Evolutionary conservation across 2,113 vertebrate genomes (phyloP).

Genomic region (Siphamia tubifer): DNA sequence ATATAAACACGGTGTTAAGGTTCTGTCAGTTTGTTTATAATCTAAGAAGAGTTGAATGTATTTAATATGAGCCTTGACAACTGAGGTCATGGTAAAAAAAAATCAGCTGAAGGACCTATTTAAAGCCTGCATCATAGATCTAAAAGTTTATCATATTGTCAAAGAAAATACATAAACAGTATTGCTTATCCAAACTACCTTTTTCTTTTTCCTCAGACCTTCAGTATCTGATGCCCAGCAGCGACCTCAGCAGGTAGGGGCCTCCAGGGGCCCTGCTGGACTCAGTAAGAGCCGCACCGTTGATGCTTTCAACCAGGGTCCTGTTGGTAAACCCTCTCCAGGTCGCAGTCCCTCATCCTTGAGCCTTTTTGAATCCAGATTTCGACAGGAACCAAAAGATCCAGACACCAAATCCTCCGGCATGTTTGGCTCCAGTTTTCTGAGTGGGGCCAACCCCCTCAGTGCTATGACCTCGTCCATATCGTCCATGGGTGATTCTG

Average conservation of each 20-base stretch:
- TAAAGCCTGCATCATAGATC: too few relatives aligned
- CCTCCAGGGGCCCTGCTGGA: conserved; percentile 80
- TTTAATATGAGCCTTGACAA: background rate
- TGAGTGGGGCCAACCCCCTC: conserved; percentile 91
- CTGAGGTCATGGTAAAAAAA: background rate
- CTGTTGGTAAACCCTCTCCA: conserved; percentile 77
- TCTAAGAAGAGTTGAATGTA: background rate
- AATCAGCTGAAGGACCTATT: background rate
- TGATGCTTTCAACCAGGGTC: conserved; percentile 90
- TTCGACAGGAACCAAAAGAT: conserved; percentile 83
- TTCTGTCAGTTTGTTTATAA: rapidly evolving
- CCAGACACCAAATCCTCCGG: conserved; percentile 67
- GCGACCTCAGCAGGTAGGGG: conserved; percentile 79
- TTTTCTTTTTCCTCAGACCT: conserved; percentile 79
- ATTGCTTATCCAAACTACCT: background rate
- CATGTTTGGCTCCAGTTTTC: conserved; percentile 89
- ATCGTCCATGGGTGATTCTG: conserved; percentile 66
- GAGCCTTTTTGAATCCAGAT: conserved; percentile 91
- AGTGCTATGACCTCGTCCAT: conserved; percentile 85
- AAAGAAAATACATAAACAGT: background rate
- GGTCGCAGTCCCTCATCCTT: conserved; percentile 93
- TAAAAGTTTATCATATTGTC: background rate
- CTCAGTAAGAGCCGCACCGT: conserved; percentile 96
- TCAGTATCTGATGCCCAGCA: conserved; percentile 84
- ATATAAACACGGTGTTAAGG: too few relatives aligned